These are phyloP conservation scores for Chrysoperla carnea DNA, from an alignment of 1,140 invertebrate species.

Conservation along the genomic window DNA sequence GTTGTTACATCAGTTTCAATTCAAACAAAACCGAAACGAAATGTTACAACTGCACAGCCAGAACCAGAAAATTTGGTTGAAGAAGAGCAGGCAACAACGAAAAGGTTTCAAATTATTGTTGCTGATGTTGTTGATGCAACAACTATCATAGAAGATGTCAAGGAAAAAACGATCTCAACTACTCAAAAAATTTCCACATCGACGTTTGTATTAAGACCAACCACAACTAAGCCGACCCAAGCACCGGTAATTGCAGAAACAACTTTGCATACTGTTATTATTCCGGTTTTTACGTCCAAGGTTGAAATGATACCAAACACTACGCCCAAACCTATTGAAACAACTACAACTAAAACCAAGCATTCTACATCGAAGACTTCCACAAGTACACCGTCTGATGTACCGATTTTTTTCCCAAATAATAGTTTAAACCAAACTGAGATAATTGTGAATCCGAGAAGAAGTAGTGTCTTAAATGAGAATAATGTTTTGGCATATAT, in stretches of 20 bases:
- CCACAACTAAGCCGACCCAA: background rate
- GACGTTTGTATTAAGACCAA: background rate
- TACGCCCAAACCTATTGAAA: conserved; percentile 3
- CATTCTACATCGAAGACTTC: conserved; percentile 5
- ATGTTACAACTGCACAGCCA: conserved; percentile 16
- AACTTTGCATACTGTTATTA: background rate
- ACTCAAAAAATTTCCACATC: too few relatives aligned
- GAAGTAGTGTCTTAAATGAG: conserved; percentile 32
- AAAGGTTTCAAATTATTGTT: conserved; percentile 1
- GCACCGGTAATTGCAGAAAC: background rate
- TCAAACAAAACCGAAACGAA: conserved; percentile 26
- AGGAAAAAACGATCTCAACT: conserved; percentile 3
- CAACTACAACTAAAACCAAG: conserved; percentile 2
- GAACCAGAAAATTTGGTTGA: conserved; percentile 8
- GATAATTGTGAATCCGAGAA: conserved; percentile 15
- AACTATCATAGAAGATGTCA: conserved; percentile 11
- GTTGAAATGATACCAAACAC: background rate
- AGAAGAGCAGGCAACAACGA: background rate
- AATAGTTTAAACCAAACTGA: background rate
- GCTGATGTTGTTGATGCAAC: conserved; percentile 2
- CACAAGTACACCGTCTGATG: background rate
- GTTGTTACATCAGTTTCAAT: conserved; percentile 31
- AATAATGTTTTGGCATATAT: conserved; percentile 36
- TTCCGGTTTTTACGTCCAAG: too few relatives aligned
- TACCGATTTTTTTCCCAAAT: background rate